Evolutionary conservation across 1,140 invertebrate species (phyloP).

Genomic region (Uloborus diversus): DNA sequence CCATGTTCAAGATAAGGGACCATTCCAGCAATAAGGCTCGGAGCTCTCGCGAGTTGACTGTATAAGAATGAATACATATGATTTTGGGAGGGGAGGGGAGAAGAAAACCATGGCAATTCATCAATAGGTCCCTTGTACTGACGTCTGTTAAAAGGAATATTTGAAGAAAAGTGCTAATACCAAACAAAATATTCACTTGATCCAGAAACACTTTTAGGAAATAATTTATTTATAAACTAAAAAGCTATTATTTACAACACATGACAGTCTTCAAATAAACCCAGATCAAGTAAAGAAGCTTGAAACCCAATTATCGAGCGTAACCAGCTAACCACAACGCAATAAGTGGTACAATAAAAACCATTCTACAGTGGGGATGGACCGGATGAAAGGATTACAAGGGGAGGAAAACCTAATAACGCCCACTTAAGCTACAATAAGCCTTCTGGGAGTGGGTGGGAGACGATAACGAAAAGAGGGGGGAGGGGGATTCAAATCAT

Average conservation of each 20-base stretch:
- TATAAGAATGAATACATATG: too few relatives aligned
- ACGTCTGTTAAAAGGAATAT: too few relatives aligned
- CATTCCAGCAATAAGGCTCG: too few relatives aligned
- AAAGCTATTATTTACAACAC: neutral
- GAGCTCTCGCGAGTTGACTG: too few relatives aligned
- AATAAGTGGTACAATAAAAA: neutral
- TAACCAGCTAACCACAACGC: neutral
- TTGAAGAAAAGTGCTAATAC: too few relatives aligned
- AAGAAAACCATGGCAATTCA: too few relatives aligned
- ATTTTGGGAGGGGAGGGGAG: too few relatives aligned
- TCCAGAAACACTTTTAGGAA: neutral
- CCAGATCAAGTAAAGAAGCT: neutral
- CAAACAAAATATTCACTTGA: too few relatives aligned
- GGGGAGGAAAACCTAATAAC: neutral
- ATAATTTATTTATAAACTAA: neutral
- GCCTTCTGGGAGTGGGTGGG: neutral
- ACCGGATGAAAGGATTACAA: neutral
- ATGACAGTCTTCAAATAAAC: neutral
- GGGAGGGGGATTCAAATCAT: neutral
- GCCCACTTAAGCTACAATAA: neutral
- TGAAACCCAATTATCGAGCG: neutral
- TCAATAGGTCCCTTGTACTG: too few relatives aligned
- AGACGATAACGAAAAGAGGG: neutral
- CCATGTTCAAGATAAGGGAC: too few relatives aligned
- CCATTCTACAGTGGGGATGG: neutral